phyloP scores from a whole-genome alignment of 1,140 invertebrate genomes.

The Teleopsis dalmanni region DNA sequence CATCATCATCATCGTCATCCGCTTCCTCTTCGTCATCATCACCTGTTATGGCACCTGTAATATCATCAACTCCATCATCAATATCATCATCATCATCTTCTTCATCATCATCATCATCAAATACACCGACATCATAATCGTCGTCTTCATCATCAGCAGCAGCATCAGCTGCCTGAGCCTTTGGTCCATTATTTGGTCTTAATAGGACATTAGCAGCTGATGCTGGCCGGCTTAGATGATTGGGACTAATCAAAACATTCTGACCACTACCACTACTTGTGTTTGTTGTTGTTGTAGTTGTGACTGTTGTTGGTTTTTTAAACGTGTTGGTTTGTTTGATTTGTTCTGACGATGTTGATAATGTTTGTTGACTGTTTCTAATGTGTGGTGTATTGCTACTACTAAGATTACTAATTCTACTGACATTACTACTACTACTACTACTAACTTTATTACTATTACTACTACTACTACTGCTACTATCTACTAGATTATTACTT shows the following conservation, averaged over 20 bases:
- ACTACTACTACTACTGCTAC: slow-evolving; percentile 42
- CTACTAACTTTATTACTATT: slow-evolving; percentile 32
- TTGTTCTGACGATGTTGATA: slow-evolving; percentile 21
- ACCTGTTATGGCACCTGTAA: slow-evolving; percentile 54
- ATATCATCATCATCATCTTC: slow-evolving; percentile 49
- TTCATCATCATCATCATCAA: slow-evolving; percentile 53
- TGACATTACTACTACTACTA: slow-evolving; percentile 9
- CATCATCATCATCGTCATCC: slow-evolving; percentile 65
- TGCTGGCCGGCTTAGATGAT: slow-evolving; percentile 12
- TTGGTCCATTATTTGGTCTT: slow-evolving; percentile 27
- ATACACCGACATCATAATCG: slow-evolving; percentile 63
- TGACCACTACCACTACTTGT: slow-evolving; percentile 21
- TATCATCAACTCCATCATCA: slow-evolving; percentile 53
- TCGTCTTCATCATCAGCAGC: slow-evolving; percentile 55
- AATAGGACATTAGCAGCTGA: neutral
- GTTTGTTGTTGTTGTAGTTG: slow-evolving; percentile 19
- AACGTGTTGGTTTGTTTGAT: slow-evolving; percentile 10
- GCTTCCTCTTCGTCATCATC: slow-evolving; percentile 67
- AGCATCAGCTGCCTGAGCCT: slow-evolving; percentile 37
- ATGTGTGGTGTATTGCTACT: neutral
- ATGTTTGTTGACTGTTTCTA: slow-evolving; percentile 9
- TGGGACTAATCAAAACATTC: slow-evolving; percentile 14
- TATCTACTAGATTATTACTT: slow-evolving; percentile 35
- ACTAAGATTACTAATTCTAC: slow-evolving; percentile 2
- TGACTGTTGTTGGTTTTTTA: slow-evolving; percentile 13